Conservation (phyloP, 2,797 vertebrate genomes). For the Oreochromis grahami region DNA sequence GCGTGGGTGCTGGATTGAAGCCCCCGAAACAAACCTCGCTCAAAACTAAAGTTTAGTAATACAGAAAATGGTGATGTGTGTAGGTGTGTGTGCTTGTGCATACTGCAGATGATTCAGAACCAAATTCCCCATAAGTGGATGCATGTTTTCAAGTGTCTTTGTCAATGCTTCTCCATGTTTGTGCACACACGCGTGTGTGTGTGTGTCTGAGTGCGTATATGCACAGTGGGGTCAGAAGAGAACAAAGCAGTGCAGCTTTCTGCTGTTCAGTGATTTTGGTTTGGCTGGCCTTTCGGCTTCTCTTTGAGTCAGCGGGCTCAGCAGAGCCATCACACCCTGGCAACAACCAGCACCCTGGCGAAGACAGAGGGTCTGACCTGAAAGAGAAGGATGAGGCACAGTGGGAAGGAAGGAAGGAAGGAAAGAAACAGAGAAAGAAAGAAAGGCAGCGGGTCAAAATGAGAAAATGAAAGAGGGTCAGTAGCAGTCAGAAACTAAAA, state of each 20-base stretch:
- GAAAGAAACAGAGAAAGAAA: not conserved
- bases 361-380: constrained; percentile 32
- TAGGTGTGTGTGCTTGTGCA: not conserved
- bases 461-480: not conserved
- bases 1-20: constrained; percentile 49
- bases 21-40: constrained; percentile 23
- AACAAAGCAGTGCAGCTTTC: constrained; percentile 39
- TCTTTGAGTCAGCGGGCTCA: constrained; percentile 53
- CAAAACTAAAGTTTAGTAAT: constrained; percentile 22
- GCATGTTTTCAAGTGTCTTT: not conserved
- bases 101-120: not conserved
- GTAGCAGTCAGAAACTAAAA: not conserved
- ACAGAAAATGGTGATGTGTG: not conserved
- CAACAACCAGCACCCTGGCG: constrained; percentile 35
- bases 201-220: not conserved
- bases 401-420: constrained; percentile 23
- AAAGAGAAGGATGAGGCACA: not conserved
- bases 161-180: not conserved
- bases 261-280: constrained; percentile 63
- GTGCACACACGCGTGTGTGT: not conserved
- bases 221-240: constrained; percentile 28
- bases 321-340: constrained; percentile 46
- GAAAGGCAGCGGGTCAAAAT: not conserved
- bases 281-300: constrained; percentile 54
- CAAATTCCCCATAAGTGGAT: not conserved